phyloP scores from a whole-genome alignment of 1,140 invertebrate species.

The Drosophila punjabiensis region DNA sequence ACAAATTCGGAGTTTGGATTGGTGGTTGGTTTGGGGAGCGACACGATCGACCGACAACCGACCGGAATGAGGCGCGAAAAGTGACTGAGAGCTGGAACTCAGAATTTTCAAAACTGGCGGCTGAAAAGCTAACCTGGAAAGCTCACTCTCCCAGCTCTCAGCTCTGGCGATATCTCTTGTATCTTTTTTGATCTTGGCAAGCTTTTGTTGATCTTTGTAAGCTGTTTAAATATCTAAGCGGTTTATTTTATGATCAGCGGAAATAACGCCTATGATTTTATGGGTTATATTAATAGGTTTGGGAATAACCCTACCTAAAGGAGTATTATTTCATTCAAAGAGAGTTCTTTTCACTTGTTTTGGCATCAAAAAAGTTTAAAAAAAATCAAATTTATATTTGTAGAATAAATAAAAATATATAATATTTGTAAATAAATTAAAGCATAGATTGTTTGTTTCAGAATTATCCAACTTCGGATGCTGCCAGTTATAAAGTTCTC shows the following conservation, averaged over 20 bases:
- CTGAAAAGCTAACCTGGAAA: constrained; percentile 7
- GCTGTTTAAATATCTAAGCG: constrained; percentile 57
- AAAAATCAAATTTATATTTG: background rate
- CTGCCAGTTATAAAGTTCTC: background rate
- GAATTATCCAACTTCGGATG: background rate
- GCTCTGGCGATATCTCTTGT: background rate
- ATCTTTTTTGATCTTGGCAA: constrained; percentile 15
- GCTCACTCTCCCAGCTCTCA: constrained; percentile 20
- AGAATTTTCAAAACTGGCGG: constrained; percentile 31
- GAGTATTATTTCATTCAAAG: background rate
- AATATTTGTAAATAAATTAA: background rate
- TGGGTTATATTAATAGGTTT: constrained; percentile 31
- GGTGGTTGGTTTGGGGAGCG: background rate
- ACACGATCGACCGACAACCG: constrained; percentile 27
- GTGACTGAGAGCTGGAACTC: constrained; percentile 43
- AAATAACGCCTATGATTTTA: constrained; percentile 53
- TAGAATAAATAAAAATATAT: background rate
- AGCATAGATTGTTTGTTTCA: background rate
- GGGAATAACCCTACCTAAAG: constrained; percentile 8
- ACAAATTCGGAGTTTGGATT: constrained; percentile 8
- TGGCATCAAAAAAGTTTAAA: background rate
- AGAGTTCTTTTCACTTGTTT: background rate
- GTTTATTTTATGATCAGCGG: constrained; percentile 45
- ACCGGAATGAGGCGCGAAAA: constrained; percentile 44
- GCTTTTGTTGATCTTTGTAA: constrained; percentile 16